Conservation (phyloP, 2,888 invertebrate species). For the Marronus borbonicus region DNA sequence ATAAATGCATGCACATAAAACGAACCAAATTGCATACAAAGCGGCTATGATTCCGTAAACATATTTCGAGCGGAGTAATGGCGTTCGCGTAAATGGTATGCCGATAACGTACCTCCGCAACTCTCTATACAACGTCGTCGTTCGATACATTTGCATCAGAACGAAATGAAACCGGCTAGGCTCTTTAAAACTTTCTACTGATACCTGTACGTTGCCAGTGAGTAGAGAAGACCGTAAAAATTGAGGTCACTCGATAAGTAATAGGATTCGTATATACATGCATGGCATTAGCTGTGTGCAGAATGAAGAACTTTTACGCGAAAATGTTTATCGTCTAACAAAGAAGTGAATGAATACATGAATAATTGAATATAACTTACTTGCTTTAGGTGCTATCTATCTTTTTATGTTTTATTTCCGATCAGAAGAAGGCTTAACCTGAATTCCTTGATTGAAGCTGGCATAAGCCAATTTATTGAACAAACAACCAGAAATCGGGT, state of each 20-base stretch:
- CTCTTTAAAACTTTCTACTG: slow-evolving; percentile 45
- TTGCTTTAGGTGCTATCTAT: too few species aligned
- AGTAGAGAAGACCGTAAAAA: slow-evolving; percentile 39
- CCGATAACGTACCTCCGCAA: slow-evolving; percentile 30
- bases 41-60: slow-evolving; percentile 42
- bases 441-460: too few species aligned
- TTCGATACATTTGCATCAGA: slow-evolving; percentile 39
- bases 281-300: background rate
- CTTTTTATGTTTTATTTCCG: too few species aligned
- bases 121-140: background rate
- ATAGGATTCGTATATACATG: background rate
- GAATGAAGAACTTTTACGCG: too few species aligned
- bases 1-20: slow-evolving; percentile 29
- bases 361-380: too few species aligned
- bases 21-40: slow-evolving; percentile 37
- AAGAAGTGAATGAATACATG: too few species aligned
- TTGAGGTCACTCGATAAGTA: slow-evolving; percentile 35
- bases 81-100: slow-evolving; percentile 36
- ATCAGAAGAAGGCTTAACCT: too few species aligned
- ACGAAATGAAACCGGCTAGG: slow-evolving; percentile 40
- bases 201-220: slow-evolving; percentile 4
- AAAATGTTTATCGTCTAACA: too few species aligned
- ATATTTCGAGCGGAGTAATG: slow-evolving; percentile 36
- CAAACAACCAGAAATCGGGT: too few species aligned
- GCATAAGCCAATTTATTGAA: too few species aligned